Evolutionary conservation across 2,888 invertebrate species (phyloP).

Genomic region (Microplitis manilae): DNA sequence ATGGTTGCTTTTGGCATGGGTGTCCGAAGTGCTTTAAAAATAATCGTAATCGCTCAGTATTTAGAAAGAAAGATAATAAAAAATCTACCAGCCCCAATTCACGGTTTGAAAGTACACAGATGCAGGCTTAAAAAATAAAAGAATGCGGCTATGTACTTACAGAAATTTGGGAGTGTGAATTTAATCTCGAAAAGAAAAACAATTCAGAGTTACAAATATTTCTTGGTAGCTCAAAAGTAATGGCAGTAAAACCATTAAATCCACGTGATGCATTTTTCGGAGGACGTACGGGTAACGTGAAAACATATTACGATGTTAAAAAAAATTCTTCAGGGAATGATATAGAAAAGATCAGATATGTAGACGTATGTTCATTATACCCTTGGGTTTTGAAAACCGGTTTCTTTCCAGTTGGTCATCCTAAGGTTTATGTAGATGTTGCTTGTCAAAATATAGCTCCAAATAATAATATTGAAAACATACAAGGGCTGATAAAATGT

Average conservation of each 20-base stretch:
- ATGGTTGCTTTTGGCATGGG: background rate
- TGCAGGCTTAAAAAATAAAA: background rate
- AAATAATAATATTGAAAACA: conserved; percentile 1
- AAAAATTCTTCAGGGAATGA: background rate
- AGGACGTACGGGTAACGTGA: conserved; percentile 54
- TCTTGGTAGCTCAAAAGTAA: conserved; percentile 13
- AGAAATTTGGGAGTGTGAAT: conserved; percentile 45
- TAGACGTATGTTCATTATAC: conserved; percentile 42
- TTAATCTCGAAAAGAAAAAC: conserved; percentile 23
- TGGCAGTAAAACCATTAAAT: conserved; percentile 14
- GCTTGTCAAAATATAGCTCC: conserved; percentile 37
- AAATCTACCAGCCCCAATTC: background rate
- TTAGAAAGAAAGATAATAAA: background rate
- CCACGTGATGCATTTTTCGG: conserved; percentile 54
- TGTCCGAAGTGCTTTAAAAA: background rate
- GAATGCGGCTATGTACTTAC: conserved; percentile 20
- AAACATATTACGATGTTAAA: conserved; percentile 37
- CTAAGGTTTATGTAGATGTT: conserved; percentile 46
- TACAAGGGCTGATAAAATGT: conserved; percentile 53
- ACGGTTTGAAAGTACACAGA: background rate
- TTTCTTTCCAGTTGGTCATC: conserved; percentile 59
- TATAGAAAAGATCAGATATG: conserved; percentile 32
- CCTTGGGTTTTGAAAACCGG: conserved; percentile 53
- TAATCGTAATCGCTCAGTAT: background rate
- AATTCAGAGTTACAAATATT: conserved; percentile 6